Percentiles rank a stretch among this genome's conserved stretches.
Evolutionary conservation across 1,140 invertebrate genomes (phyloP).

Genomic region (Aphidius ervi): DNA sequence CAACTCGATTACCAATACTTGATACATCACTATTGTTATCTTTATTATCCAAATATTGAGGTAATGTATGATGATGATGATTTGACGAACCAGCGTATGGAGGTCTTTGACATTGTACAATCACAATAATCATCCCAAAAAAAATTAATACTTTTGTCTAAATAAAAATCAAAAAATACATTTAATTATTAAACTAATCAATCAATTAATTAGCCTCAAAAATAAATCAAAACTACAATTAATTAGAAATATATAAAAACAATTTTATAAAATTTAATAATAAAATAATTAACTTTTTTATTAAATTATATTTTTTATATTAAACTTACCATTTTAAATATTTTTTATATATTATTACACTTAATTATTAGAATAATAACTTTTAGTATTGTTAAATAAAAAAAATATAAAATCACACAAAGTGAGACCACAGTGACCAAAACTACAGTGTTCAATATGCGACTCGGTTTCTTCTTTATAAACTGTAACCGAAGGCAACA

Average conservation of each 20-base stretch:
- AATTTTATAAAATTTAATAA: too few species aligned
- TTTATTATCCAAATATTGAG: conserved; percentile 25
- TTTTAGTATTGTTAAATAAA: too few species aligned
- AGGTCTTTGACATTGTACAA: conserved; percentile 30
- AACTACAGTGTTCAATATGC: too few species aligned
- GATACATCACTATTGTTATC: not conserved
- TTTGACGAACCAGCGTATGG: conserved; percentile 29
- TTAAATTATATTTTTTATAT: not conserved
- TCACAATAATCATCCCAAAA: conserved; percentile 17
- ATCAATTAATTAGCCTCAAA: too few species aligned
- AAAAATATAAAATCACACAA: too few species aligned
- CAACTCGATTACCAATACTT: not conserved
- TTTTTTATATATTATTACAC: too few species aligned
- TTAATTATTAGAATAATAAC: too few species aligned
- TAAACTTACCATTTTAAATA: conserved; percentile 15
- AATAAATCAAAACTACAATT: too few species aligned
- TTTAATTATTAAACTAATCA: not conserved
- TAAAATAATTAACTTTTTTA: too few species aligned
- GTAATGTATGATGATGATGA: conserved; percentile 28
- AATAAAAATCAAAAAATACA: conserved; percentile 6
- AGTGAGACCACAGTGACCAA: too few species aligned
- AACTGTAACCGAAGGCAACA: not conserved
- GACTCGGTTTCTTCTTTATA: not conserved
- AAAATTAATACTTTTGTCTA: conserved; percentile 29
- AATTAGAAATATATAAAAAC: too few species aligned